These are phyloP conservation scores for Donacobius atricapilla DNA, from an alignment of 2,113 vertebrate genomes.

Conservation along the genomic window DNA sequence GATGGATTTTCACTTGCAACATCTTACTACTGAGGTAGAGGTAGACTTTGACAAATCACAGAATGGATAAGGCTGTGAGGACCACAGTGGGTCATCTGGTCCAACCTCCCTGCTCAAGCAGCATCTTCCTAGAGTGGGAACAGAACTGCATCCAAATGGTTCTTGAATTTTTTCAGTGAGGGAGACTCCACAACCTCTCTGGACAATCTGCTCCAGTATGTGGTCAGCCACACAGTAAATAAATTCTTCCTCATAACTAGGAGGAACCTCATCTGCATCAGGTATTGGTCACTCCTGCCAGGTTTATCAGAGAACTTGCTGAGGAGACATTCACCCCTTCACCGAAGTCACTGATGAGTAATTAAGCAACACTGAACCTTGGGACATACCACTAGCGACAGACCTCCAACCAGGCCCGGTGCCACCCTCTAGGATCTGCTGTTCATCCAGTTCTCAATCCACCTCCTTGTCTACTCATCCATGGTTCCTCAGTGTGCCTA, in stretches of 20 bases:
- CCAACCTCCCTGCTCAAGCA: not conserved
- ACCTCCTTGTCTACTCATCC: not conserved
- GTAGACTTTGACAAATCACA: not conserved
- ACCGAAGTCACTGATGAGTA: not conserved
- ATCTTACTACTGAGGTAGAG: not conserved
- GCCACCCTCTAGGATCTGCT: not conserved
- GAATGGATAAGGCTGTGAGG: not conserved
- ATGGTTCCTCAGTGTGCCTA: not conserved
- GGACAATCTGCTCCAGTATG: not conserved
- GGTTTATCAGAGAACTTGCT: not conserved
- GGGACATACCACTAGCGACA: not conserved
- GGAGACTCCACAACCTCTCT: not conserved
- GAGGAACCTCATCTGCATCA: accelerated
- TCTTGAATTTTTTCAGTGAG: not conserved
- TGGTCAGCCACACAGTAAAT: not conserved
- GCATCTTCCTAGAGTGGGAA: not conserved
- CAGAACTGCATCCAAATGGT: not conserved
- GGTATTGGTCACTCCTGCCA: accelerated
- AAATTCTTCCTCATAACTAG: not conserved
- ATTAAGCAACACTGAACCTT: not conserved
- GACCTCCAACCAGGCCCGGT: not conserved
- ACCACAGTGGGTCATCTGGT: not conserved
- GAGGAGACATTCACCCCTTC: not conserved
- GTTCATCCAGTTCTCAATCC: not conserved
- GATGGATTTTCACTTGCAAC: not conserved